Percentiles rank a stretch among this genome's conserved stretches.
Conservation (phyloP, 2,797 vertebrate species). For the Alfaro cultratus region DNA sequence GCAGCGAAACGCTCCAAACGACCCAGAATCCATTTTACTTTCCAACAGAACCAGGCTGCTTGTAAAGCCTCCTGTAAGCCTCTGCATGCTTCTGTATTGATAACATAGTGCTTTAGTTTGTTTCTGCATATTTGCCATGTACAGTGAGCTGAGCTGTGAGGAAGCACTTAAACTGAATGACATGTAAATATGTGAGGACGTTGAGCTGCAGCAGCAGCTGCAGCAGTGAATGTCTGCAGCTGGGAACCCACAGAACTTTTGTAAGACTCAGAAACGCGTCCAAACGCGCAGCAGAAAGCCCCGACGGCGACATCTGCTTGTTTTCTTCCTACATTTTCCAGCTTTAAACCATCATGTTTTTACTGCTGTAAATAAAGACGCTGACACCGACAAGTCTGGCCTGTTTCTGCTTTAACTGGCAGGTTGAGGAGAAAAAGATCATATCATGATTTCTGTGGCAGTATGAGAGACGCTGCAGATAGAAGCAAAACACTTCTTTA, state of each 20-base stretch:
- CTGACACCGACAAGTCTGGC: constrained; percentile 63
- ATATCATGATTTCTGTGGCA: too few relatives aligned
- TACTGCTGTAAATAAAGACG: constrained; percentile 78
- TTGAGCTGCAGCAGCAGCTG: constrained; percentile 48
- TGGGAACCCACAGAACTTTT: constrained; percentile 33
- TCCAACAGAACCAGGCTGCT: constrained; percentile 26
- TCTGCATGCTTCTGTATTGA: constrained; percentile 73
- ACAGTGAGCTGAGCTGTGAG: constrained; percentile 41
- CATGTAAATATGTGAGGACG: constrained; percentile 60
- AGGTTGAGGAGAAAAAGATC: too few relatives aligned
- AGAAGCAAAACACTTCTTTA: too few relatives aligned
- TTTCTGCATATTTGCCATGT: constrained; percentile 51
- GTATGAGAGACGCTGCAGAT: too few relatives aligned
- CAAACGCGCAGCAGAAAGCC: constrained; percentile 17
- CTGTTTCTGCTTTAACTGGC: neutral
- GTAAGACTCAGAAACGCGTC: constrained; percentile 22
- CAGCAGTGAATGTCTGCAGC: constrained; percentile 59
- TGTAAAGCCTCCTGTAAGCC: constrained; percentile 44
- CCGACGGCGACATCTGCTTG: constrained; percentile 32
- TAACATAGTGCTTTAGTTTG: constrained; percentile 57
- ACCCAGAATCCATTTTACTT: constrained; percentile 21
- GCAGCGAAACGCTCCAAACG: constrained; percentile 9
- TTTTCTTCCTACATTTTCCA: constrained; percentile 75
- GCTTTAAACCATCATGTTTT: constrained; percentile 71
- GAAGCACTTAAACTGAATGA: constrained; percentile 46